A percentile compares a stretch with the other conserved stretches of the same genome.
These are phyloP conservation scores for Trichacis sp. DNA, from an alignment of 2,888 invertebrate genomes.

Conservation along the genomic window DNA sequence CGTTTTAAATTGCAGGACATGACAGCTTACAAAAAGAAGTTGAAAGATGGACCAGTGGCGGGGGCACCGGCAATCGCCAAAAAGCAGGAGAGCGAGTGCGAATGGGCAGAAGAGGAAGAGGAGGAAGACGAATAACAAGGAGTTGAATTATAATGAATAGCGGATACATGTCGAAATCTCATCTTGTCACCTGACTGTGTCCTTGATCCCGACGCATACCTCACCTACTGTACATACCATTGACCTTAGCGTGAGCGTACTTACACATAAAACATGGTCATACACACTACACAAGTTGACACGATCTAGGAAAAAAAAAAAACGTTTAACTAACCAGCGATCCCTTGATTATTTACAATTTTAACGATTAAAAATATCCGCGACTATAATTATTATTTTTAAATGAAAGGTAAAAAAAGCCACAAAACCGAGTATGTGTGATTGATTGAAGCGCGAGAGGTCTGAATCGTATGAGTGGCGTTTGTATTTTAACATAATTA, in stretches of 20 bases:
- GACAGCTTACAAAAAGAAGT: constrained; percentile 86
- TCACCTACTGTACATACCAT: constrained; percentile 70
- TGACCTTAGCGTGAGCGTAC: constrained; percentile 70
- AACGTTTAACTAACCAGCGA: constrained; percentile 65
- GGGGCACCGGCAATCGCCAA: constrained; percentile 71
- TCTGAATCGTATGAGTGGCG: constrained; percentile 63
- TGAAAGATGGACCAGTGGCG: constrained; percentile 68
- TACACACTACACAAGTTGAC: constrained; percentile 29
- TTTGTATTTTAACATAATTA: constrained; percentile 69
- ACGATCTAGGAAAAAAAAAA: constrained; percentile 61
- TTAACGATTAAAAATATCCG: constrained; percentile 61
- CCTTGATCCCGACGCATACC: constrained; percentile 68
- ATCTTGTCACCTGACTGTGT: constrained; percentile 67
- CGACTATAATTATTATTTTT: constrained; percentile 68
- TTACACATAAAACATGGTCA: constrained; percentile 55
- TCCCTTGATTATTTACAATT: constrained; percentile 65
- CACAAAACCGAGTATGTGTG: constrained; percentile 68
- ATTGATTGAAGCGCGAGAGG: constrained; percentile 53
- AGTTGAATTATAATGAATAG: constrained; percentile 70
- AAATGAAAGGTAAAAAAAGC: too few species aligned
- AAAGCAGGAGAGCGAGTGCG: constrained; percentile 75
- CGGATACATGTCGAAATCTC: constrained; percentile 66
- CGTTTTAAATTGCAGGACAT: constrained; percentile 76
- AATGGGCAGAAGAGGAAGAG: constrained; percentile 73
- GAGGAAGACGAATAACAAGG: constrained; percentile 75